These are phyloP conservation scores for Nemotelus nigrinus DNA, from an alignment of 2,888 invertebrate species.

Conservation along the genomic window DNA sequence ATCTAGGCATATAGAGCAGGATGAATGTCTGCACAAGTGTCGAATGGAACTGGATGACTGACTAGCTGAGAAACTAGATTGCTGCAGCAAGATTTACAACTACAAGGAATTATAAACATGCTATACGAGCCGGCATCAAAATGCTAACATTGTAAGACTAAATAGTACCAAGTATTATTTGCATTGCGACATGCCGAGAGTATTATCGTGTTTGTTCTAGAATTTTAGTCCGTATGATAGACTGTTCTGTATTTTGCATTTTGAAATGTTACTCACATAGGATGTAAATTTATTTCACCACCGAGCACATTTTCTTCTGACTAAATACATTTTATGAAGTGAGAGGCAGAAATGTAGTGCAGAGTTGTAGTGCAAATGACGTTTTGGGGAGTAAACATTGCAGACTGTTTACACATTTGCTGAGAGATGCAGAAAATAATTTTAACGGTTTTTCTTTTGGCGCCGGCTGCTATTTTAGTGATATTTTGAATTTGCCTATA, in stretches of 20 bases:
- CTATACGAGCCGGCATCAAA: neutral
- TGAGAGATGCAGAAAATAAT: too few species aligned
- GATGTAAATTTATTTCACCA: constrained; percentile 32
- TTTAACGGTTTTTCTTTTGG: too few species aligned
- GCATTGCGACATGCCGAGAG: constrained; percentile 34
- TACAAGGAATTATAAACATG: constrained; percentile 27
- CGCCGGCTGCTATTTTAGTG: too few species aligned
- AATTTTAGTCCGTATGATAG: neutral
- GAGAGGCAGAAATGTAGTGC: too few species aligned
- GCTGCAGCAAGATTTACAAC: constrained; percentile 23
- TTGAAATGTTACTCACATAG: constrained; percentile 20
- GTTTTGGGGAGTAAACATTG: too few species aligned
- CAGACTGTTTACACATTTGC: too few species aligned
- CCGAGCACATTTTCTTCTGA: constrained; percentile 10
- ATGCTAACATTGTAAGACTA: constrained; percentile 29
- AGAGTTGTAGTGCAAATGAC: too few species aligned
- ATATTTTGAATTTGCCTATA: too few species aligned
- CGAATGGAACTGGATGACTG: neutral
- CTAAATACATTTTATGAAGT: too few species aligned
- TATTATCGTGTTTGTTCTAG: neutral
- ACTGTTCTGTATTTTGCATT: constrained; percentile 11
- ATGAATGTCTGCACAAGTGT: neutral
- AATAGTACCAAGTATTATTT: constrained; percentile 25
- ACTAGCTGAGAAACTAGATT: constrained; percentile 23
- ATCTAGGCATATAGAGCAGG: neutral